These are phyloP conservation scores for Bos taurus DNA, from an alignment of 2,113 vertebrate species.

Conservation along the genomic window ARS-UCD2.0 NC_037336.1:80124001-80124500, in stretches of 20 bases:
- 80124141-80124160: constrained; percentile 22
- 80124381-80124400: background rate
- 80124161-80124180: constrained; percentile 34
- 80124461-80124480: background rate
- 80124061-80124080: background rate
- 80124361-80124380: background rate
- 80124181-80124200: constrained; percentile 58
- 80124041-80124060: constrained; percentile 14
- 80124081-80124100: background rate
- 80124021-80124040: background rate
- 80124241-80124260: constrained; percentile 12
- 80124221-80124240: constrained; percentile 43
- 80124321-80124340: background rate
- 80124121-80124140: constrained; percentile 40
- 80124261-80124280: background rate
- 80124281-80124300: background rate
- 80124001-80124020: background rate
- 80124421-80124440: background rate
- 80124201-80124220: constrained; percentile 61
- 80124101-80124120: background rate
- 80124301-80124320: background rate
- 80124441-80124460: background rate
- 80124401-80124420: background rate
- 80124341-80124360: background rate
- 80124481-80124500: background rate